Conservation (phyloP, 92 coral and sea anemone genomes). For the Parazoanthus swiftii region DNA sequence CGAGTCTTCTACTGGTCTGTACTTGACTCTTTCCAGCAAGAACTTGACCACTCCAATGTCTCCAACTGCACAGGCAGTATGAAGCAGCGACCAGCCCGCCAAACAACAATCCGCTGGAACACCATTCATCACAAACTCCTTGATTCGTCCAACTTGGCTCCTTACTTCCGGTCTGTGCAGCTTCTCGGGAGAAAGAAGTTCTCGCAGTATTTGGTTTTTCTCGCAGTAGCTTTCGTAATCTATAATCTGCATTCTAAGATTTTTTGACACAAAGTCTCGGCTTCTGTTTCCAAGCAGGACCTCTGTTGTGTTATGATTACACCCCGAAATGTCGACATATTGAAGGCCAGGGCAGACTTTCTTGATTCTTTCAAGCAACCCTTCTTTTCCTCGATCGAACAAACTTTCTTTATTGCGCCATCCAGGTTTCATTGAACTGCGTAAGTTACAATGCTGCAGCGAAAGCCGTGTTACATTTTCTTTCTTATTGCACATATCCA, state of each 20-base stretch:
- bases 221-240: not conserved
- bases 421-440: too few species aligned
- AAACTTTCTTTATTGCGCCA: too few species aligned
- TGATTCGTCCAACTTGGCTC: not conserved
- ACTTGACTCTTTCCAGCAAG: not conserved
- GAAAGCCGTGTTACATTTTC: too few species aligned
- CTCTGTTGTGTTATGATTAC: not conserved
- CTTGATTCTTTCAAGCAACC: constrained; percentile 6
- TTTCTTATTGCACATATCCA: too few species aligned
- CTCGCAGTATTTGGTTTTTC: not conserved
- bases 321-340: not conserved
- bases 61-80: not conserved
- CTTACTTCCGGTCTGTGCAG: not conserved
- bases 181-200: not conserved
- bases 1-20: not conserved
- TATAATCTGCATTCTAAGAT: not conserved
- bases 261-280: not conserved
- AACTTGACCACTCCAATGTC: not conserved
- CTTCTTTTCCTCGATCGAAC: not conserved
- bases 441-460: too few species aligned
- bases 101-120: not conserved
- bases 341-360: not conserved
- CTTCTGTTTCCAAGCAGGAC: not conserved
- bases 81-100: not conserved
- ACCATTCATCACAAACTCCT: not conserved